These are phyloP conservation scores for Neocrepidodera transversa DNA, from an alignment of 2,888 invertebrate species.

Conservation along the genomic window DNA sequence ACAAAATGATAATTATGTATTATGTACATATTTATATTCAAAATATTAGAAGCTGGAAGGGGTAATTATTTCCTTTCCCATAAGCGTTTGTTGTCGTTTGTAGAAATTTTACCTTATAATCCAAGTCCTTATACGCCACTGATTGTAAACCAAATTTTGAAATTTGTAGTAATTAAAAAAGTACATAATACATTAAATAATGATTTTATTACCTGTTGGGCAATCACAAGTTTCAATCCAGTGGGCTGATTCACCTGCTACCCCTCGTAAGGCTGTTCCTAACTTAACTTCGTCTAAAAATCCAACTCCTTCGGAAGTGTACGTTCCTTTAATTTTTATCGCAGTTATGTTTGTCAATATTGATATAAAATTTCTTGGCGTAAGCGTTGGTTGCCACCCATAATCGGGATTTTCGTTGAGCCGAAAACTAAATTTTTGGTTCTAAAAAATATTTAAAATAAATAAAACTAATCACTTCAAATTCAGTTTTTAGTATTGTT, in stretches of 20 bases:
- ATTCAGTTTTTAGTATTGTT: too few species aligned
- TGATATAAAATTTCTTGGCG: constrained; percentile 88
- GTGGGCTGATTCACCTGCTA: constrained; percentile 78
- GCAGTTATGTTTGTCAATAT: constrained; percentile 93
- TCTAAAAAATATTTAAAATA: constrained; percentile 62
- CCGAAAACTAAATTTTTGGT: constrained; percentile 82
- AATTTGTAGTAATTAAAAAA: too few species aligned
- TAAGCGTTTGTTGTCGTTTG: too few species aligned
- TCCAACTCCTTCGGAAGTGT: constrained; percentile 82
- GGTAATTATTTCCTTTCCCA: too few species aligned
- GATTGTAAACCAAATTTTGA: too few species aligned
- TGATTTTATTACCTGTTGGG: constrained; percentile 66
- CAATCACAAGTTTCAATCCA: constrained; percentile 97
- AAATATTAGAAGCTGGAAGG: too few species aligned
- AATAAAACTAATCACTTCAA: too few species aligned
- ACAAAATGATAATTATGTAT: too few species aligned
- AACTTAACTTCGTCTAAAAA: constrained; percentile 89
- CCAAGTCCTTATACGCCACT: too few species aligned
- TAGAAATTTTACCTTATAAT: too few species aligned
- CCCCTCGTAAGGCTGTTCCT: constrained; percentile 85
- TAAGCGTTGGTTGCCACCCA: constrained; percentile 92
- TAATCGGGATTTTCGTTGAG: constrained; percentile 91
- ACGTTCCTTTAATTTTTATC: constrained; percentile 93
- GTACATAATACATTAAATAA: not conserved
- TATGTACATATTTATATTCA: too few species aligned